Conservation (phyloP, 1,140 invertebrate genomes). For the Cydia pomonella region DNA sequence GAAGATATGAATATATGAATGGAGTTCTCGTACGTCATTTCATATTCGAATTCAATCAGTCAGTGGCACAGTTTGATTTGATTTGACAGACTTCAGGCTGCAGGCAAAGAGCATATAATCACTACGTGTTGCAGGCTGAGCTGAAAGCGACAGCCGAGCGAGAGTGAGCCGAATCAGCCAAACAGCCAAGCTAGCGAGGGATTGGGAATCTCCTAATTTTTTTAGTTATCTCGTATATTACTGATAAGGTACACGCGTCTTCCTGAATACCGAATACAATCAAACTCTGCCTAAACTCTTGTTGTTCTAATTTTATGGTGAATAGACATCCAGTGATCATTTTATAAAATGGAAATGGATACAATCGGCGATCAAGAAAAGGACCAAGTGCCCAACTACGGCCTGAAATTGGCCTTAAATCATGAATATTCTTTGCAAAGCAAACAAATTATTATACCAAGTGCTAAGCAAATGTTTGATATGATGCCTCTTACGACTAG, state of each 20-base stretch:
- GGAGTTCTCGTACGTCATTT: no score
- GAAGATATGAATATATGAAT: no score
- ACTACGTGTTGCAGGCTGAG: no score
- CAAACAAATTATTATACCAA: constrained; percentile 84
- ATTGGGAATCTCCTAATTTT: neutral
- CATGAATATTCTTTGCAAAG: constrained; percentile 89
- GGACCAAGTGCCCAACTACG: constrained; percentile 82
- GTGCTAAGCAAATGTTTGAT: constrained; percentile 84
- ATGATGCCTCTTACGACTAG: constrained; percentile 84
- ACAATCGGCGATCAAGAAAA: constrained; percentile 48
- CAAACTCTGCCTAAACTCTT: neutral
- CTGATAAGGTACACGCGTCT: constrained; percentile 3
- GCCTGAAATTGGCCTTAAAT: constrained; percentile 87
- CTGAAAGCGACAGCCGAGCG: no score
- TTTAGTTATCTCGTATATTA: constrained; percentile 12
- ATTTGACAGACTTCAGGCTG: no score
- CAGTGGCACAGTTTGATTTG: no score
- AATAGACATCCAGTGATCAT: neutral
- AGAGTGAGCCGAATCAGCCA: no score
- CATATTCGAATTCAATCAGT: no score
- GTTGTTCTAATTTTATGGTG: neutral
- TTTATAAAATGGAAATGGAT: constrained; percentile 48
- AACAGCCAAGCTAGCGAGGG: neutral
- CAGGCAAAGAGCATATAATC: no score
- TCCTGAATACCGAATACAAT: neutral